Conservation (phyloP, 2,888 invertebrate species). For the Embidobia sp. region DNA sequence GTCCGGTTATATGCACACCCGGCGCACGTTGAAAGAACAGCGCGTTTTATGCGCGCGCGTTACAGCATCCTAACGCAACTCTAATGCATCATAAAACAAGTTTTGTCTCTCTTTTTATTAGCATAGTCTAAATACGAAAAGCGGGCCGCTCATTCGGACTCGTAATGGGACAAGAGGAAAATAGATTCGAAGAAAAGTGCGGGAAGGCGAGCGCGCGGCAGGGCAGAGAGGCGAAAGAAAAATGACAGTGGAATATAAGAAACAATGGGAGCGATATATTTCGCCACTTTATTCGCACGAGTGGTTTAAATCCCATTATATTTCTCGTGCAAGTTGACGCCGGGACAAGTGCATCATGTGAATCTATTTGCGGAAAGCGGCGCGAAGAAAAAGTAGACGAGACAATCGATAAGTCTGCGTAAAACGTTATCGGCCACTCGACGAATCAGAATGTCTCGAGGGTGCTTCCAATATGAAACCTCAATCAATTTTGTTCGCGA, state of each 20-base stretch:
- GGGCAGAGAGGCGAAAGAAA: too few relatives aligned
- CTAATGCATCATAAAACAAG: constrained; percentile 22
- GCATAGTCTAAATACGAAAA: constrained; percentile 14
- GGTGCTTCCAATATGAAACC: background rate
- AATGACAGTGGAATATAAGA: constrained; percentile 5
- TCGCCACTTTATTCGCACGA: constrained; percentile 38
- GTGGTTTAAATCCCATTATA: constrained; percentile 46
- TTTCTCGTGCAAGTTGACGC: constrained; percentile 25
- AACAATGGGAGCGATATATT: too few relatives aligned
- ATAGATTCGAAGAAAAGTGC: background rate
- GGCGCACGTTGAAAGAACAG: constrained; percentile 10
- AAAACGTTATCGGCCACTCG: constrained; percentile 28
- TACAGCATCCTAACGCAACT: constrained; percentile 1
- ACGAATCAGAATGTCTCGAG: constrained; percentile 37
- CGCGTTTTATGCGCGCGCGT: constrained; percentile 15
- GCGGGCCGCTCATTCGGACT: background rate
- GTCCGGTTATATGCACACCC: too few relatives aligned
- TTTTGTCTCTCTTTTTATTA: constrained; percentile 19
- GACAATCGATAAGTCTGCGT: constrained; percentile 41
- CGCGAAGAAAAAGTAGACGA: constrained; percentile 17
- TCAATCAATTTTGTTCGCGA: background rate
- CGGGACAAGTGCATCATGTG: constrained; percentile 33
- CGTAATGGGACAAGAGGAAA: background rate
- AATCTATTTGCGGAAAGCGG: constrained; percentile 45
- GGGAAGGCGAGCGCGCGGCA: background rate